Evolutionary conservation across 1,140 invertebrate genomes (phyloP).

Genomic region (Drosophila mayri): DNA sequence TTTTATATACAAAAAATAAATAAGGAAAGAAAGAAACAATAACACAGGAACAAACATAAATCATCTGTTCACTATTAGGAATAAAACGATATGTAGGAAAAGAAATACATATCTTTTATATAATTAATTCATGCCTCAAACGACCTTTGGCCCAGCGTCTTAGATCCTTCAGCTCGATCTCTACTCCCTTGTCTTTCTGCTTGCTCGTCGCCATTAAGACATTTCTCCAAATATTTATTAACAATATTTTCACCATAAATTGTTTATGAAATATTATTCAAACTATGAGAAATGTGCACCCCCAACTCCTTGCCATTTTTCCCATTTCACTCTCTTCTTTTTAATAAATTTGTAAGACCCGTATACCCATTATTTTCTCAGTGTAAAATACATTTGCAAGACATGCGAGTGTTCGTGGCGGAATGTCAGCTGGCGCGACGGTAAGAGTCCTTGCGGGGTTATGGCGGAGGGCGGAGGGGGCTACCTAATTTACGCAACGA

Average conservation of each 20-base stretch:
- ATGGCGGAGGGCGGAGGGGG: background rate
- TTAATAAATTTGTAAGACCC: background rate
- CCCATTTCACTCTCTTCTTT: background rate
- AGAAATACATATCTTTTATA: too few relatives aligned
- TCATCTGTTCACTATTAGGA: too few relatives aligned
- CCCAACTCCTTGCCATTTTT: background rate
- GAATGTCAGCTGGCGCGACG: conserved; percentile 27
- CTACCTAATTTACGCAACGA: conserved; percentile 74
- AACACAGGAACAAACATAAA: background rate
- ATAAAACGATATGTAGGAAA: too few relatives aligned
- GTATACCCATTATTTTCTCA: background rate
- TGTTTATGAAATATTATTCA: background rate
- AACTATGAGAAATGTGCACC: too few relatives aligned
- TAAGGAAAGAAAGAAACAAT: background rate
- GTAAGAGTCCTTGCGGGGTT: background rate
- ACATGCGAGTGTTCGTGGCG: conserved; percentile 28
- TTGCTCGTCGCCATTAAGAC: too few relatives aligned
- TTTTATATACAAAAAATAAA: background rate
- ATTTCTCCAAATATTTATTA: background rate
- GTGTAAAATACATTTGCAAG: conserved; percentile 23
- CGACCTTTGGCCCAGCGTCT: too few relatives aligned
- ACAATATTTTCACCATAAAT: background rate
- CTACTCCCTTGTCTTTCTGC: too few relatives aligned
- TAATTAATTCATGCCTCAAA: too few relatives aligned
- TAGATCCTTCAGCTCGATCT: too few relatives aligned